These are phyloP conservation scores for Xenops minutus DNA, from an alignment of 2,797 vertebrate genomes.

Conservation along the genomic window DNA sequence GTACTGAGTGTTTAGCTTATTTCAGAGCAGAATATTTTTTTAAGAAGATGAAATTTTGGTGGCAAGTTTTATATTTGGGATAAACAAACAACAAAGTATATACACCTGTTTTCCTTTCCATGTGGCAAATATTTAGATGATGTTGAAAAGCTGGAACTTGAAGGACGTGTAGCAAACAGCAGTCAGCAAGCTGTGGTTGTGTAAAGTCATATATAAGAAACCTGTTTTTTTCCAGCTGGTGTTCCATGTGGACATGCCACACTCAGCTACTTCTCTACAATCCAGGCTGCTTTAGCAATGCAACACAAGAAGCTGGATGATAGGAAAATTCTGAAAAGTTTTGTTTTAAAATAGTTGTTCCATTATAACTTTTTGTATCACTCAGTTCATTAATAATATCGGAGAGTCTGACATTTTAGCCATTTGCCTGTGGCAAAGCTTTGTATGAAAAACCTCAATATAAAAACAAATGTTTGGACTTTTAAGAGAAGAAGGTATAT, in stretches of 20 bases:
- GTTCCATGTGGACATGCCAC: neutral
- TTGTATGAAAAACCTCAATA: neutral
- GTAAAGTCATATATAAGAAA: neutral
- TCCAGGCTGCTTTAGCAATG: neutral
- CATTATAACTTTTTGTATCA: neutral
- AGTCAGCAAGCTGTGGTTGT: neutral
- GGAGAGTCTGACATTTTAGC: neutral
- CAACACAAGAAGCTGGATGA: accelerated
- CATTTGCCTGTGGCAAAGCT: neutral
- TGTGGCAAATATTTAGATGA: neutral
- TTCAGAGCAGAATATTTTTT: neutral
- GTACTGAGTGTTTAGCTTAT: neutral
- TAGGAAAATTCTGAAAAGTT: neutral
- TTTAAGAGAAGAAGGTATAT: neutral
- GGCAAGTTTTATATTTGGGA: neutral
- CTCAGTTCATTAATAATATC: neutral
- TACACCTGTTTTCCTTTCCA: neutral
- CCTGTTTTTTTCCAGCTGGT: neutral
- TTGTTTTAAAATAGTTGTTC: neutral
- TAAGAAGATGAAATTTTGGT: neutral
- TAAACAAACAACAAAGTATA: neutral
- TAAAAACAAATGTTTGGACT: neutral
- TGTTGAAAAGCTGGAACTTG: neutral
- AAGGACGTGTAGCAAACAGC: neutral
- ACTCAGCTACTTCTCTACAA: neutral